Evolutionary conservation across 2,888 invertebrate genomes (phyloP).

Genomic region (Platerodrilus igneus): DNA sequence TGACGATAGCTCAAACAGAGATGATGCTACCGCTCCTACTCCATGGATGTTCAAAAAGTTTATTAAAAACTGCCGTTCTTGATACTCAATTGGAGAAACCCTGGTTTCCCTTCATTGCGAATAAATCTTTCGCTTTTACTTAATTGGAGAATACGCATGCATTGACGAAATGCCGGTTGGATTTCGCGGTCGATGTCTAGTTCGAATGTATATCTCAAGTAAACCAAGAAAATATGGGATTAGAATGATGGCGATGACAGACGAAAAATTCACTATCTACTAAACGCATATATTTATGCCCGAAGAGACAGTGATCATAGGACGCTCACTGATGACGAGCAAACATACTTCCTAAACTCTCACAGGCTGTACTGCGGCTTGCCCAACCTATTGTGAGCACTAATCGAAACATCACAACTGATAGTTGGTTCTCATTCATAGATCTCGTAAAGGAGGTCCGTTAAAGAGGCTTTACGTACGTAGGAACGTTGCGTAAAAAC

Average conservation of each 20-base stretch:
- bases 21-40: constrained; percentile 19
- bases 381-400: neutral
- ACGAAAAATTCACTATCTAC: neutral
- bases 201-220: constrained; percentile 20
- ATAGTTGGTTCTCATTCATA: neutral
- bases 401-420: neutral
- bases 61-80: constrained; percentile 15
- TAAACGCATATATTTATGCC: constrained; percentile 1
- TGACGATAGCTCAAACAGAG: constrained; percentile 23
- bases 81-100: neutral
- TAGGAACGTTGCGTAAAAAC: constrained; percentile 1
- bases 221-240: constrained; percentile 33
- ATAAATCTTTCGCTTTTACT: too few relatives aligned
- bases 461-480: neutral
- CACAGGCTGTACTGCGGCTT: constrained; percentile 3
- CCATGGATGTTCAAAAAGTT: constrained; percentile 12
- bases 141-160: constrained; percentile 7
- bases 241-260: too few relatives aligned
- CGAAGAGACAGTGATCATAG: constrained; percentile 1
- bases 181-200: constrained; percentile 10
- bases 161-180: constrained; percentile 12
- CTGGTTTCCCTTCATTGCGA: too few relatives aligned
- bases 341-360: neutral
- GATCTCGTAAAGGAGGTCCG: neutral
- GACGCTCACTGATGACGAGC: neutral